phyloP scores from a whole-genome alignment of 2,113 vertebrate species.

The Acrocephalus kingi region DNA sequence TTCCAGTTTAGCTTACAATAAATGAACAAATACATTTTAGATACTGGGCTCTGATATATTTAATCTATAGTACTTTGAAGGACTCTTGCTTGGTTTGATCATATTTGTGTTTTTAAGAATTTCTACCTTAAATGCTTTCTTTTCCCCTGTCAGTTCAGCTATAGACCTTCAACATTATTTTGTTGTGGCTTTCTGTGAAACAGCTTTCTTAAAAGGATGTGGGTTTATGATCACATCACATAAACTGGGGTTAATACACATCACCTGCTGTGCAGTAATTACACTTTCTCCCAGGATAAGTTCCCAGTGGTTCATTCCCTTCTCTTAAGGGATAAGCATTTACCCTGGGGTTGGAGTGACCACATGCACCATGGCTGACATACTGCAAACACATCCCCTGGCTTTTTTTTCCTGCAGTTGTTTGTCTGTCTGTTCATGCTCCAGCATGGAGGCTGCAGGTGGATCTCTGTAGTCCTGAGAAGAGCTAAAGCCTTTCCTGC shows the following conservation, averaged over 20 bases:
- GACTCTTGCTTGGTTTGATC: neutral
- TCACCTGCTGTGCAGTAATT: neutral
- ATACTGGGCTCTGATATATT: neutral
- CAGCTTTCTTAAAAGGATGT: neutral
- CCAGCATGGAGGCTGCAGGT: neutral
- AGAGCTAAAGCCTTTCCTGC: neutral
- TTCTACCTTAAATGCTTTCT: neutral
- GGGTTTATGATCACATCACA: neutral
- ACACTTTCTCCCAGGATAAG: neutral
- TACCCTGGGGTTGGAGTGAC: neutral
- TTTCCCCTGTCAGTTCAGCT: neutral
- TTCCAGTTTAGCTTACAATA: neutral
- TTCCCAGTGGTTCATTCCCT: neutral
- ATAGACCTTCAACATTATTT: neutral
- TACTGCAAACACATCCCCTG: neutral
- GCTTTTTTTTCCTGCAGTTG: neutral
- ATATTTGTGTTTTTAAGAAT: neutral
- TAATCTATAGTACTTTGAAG: neutral
- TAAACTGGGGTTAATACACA: neutral
- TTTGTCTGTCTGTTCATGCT: neutral
- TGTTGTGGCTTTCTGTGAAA: neutral
- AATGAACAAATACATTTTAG: neutral
- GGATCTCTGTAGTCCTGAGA: neutral
- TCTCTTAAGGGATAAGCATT: neutral
- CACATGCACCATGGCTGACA: neutral